Conservation (phyloP, 2,113 vertebrate species). For the Cyanocitta stelleri region DNA sequence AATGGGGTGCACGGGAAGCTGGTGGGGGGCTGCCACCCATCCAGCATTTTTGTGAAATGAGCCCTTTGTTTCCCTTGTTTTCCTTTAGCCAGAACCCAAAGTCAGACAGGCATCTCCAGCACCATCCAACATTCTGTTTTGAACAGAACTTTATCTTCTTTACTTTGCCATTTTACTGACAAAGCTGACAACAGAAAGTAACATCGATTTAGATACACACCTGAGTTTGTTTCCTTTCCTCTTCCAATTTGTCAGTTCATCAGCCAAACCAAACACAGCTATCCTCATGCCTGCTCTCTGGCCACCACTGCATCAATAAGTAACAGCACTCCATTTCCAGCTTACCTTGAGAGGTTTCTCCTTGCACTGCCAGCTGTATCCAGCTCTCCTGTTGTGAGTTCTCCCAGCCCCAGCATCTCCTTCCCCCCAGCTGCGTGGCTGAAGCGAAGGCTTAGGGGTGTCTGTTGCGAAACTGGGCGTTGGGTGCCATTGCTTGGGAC, state of each 20-base stretch:
- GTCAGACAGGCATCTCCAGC: not conserved
- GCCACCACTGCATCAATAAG: not conserved
- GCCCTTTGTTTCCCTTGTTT: not conserved
- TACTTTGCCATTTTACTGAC: not conserved
- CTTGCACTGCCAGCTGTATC: rapidly evolving
- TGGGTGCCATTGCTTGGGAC: not conserved
- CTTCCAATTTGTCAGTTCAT: not conserved
- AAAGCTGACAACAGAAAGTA: not conserved
- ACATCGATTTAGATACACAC: not conserved
- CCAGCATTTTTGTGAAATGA: not conserved
- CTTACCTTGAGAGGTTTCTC: not conserved
- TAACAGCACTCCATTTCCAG: not conserved
- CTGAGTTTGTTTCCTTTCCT: not conserved
- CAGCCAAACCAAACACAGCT: not conserved
- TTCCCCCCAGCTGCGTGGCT: not conserved
- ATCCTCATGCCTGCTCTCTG: not conserved
- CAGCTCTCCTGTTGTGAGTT: not conserved
- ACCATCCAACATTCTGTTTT: not conserved
- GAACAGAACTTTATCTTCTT: not conserved
- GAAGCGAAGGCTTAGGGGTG: not conserved
- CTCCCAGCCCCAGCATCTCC: not conserved
- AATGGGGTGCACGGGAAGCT: not conserved
- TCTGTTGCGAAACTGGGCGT: not conserved
- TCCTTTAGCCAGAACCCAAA: not conserved
- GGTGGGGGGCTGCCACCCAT: not conserved